phyloP scores from a whole-genome alignment of 2,113 vertebrate genomes.

The Todiramphus saurophagus region DNA sequence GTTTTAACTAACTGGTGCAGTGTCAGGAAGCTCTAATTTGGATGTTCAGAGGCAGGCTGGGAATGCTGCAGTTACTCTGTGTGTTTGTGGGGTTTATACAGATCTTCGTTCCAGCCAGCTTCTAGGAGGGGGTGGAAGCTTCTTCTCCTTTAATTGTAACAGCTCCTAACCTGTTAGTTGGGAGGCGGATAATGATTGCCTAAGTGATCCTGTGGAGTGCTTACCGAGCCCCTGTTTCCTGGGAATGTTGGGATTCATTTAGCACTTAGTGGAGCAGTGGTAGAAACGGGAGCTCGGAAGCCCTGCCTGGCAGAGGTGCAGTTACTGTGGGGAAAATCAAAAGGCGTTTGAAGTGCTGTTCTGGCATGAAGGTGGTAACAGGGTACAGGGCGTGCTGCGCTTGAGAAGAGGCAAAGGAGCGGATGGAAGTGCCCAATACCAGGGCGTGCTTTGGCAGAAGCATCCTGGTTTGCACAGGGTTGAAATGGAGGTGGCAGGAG shows the following conservation, averaged over 20 bases:
- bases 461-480: rapidly evolving
- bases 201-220: background rate
- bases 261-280: background rate
- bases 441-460: background rate
- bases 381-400: background rate
- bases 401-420: background rate
- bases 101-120: background rate
- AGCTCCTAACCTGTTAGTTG: background rate
- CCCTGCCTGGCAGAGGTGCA: background rate
- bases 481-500: background rate
- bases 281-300: background rate
- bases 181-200: background rate
- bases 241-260: background rate
- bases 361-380: background rate
- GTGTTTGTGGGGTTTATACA: background rate
- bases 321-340: background rate
- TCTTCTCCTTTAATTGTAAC: background rate
- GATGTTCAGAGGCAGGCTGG: background rate
- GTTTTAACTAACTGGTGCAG: background rate
- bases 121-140: background rate
- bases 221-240: background rate
- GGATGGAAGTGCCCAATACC: rapidly evolving
- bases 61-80: background rate
- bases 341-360: background rate
- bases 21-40: background rate